These are phyloP conservation scores for Phalera bucephala DNA, from an alignment of 2,888 invertebrate species.

Conservation along the genomic window DNA sequence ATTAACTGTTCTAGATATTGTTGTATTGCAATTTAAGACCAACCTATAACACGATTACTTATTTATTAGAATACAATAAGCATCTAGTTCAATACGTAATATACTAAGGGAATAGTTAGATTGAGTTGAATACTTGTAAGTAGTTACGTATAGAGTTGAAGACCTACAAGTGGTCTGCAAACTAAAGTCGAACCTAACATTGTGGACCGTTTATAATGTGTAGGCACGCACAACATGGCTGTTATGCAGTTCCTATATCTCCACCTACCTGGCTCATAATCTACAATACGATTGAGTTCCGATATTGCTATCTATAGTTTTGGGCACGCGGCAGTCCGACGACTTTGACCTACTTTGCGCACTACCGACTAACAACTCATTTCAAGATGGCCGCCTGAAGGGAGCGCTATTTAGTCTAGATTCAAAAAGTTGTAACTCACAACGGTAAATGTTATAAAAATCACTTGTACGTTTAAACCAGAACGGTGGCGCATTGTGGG, in stretches of 20 bases:
- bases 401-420: constrained; percentile 45
- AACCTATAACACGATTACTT: no score
- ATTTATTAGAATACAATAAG: no score
- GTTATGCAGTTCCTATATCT: neutral
- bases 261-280: neutral
- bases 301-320: constrained; percentile 38
- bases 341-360: constrained; percentile 70
- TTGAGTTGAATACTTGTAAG: neutral
- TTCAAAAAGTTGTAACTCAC: constrained; percentile 35
- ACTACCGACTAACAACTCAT: constrained; percentile 40
- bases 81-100: no score
- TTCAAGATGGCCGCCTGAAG: constrained; percentile 60
- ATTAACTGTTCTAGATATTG: neutral
- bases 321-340: constrained; percentile 47
- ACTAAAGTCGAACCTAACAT: neutral
- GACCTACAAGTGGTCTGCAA: neutral
- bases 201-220: neutral
- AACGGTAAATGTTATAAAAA: constrained; percentile 12
- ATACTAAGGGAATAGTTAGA: neutral
- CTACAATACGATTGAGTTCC: constrained; percentile 15
- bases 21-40: neutral
- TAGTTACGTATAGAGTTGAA: neutral
- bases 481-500: constrained; percentile 23
- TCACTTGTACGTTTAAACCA: neutral
- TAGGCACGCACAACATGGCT: neutral